Evolutionary conservation across 1,140 invertebrate genomes (phyloP).

Genomic region (Neelides sp.): DNA sequence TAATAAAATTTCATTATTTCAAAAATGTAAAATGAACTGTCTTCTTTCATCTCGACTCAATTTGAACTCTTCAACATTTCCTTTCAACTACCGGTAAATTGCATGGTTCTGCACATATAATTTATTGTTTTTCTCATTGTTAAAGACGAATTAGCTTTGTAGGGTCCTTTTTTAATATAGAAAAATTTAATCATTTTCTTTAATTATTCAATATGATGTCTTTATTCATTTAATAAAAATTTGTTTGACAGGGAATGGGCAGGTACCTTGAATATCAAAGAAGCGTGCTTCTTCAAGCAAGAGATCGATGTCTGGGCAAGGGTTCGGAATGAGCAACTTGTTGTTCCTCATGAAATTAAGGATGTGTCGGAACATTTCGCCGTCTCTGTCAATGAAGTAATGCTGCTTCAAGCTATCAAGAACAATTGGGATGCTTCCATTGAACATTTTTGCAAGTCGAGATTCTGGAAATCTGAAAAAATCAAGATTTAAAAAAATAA

Average conservation of each 20-base stretch:
- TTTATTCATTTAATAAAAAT: too few relatives aligned
- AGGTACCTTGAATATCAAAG: constrained; percentile 80
- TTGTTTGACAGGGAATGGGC: not conserved
- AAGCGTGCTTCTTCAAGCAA: constrained; percentile 83
- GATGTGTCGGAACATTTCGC: constrained; percentile 85
- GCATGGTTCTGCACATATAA: too few relatives aligned
- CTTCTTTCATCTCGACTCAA: too few relatives aligned
- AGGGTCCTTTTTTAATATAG: too few relatives aligned
- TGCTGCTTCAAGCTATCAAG: constrained; percentile 93
- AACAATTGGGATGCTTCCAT: constrained; percentile 91
- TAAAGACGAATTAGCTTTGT: too few relatives aligned
- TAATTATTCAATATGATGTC: too few relatives aligned
- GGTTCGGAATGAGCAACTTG: constrained; percentile 67
- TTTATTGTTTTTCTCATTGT: too few relatives aligned
- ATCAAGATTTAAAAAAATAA: constrained; percentile 8
- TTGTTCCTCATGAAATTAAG: constrained; percentile 90
- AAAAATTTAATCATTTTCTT: too few relatives aligned
- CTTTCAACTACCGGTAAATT: too few relatives aligned
- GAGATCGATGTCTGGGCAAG: constrained; percentile 76
- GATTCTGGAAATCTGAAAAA: constrained; percentile 74
- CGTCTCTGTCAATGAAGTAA: constrained; percentile 83
- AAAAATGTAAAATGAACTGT: too few relatives aligned
- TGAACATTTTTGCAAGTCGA: constrained; percentile 80
- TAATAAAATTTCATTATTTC: too few relatives aligned
- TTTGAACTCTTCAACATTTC: too few relatives aligned